Base-by-base conservation (phyloP, 2,797 vertebrate species). In the Aselliscus stoliczkanus region DNA sequence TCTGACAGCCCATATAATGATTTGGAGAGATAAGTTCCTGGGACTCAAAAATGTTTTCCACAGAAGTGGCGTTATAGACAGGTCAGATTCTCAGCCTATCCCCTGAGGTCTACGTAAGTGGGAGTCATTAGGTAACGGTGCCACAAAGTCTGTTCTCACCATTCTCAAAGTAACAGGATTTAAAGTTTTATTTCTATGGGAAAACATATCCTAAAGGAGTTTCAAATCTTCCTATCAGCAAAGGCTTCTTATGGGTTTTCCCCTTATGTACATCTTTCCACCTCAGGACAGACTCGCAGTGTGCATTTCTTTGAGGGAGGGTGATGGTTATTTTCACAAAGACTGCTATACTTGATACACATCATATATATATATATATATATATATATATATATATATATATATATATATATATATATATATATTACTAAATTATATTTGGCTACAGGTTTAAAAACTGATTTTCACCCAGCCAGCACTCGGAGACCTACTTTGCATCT, bases 401-500 rank as follows among this genome's bases (percentile, higher is more conserved):
- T 27, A 97, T 64, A 37, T 97, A 97, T 29, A 97, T 64, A 31
- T 84, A 58, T 83, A 21, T 65, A 60, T 73, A n/a, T n/a, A n/a
- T n/a, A n/a, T n/a, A n/a, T 47, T 54, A 62, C 39, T 72, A 52
- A 97, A 98, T 96, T 96, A 97, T 76, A 90, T 96, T 98, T 97
- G 96, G 97, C 97, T 97, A 97, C 96, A 97, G 96, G 97, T 98
- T 98, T 97, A 98, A 98, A 98, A 98, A 98, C 97, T 93, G 82
- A 98, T 97, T 98, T 98, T 98, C 98, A 98, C 98, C 97, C 97
- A 98, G 80, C 67, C 80, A 84, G 96, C 14, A 94, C 97, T 98
- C 95, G 98, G 96, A 98, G 97, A 98, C 95, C 97, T 97, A 97
- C 97, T 98, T 98, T 98, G 97, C 98, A 99, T 98, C 98, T 98